Percentiles rank a stretch among this genome's conserved stretches.
Conservation (phyloP, 1,140 invertebrate species). For the Papilio xuthus region DNA sequence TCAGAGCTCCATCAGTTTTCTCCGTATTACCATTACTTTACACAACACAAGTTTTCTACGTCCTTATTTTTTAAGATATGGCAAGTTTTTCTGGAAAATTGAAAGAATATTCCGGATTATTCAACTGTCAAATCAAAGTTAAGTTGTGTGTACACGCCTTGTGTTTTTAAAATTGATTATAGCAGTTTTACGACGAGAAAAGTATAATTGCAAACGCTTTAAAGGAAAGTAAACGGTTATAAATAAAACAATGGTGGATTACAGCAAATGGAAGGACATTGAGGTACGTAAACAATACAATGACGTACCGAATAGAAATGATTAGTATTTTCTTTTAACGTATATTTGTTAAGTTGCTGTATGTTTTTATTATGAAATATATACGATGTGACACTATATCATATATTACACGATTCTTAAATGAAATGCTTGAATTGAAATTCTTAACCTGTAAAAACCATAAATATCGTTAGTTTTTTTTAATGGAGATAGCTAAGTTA, state of each 20-base stretch:
- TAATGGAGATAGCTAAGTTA: not conserved
- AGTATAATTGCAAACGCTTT: not conserved
- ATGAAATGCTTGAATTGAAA: not conserved
- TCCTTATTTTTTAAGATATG: not conserved
- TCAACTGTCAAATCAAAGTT: slow-evolving; percentile 23
- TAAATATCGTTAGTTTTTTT: not conserved
- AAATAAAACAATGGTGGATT: slow-evolving; percentile 89
- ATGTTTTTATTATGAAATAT: not conserved
- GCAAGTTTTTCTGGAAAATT: slow-evolving; percentile 31
- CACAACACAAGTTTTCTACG: not conserved
- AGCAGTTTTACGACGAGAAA: not conserved
- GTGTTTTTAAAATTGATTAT: slow-evolving; percentile 42
- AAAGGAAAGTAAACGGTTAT: slow-evolving; percentile 13
- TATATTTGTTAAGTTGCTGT: slow-evolving; percentile 14
- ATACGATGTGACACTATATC: not conserved
- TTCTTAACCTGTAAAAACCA: not conserved
- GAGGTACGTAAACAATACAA: slow-evolving; percentile 84
- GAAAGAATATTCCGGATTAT: slow-evolving; percentile 54
- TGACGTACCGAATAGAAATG: not conserved
- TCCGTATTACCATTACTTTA: too few species aligned
- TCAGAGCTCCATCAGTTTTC: not conserved
- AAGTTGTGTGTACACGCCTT: slow-evolving; percentile 35
- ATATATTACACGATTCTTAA: not conserved
- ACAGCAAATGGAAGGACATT: slow-evolving; percentile 98
- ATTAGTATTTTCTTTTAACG: slow-evolving; percentile 18